These are phyloP conservation scores for Drosophila mimica DNA, from an alignment of 2,888 invertebrate species.

Conservation along the genomic window DNA sequence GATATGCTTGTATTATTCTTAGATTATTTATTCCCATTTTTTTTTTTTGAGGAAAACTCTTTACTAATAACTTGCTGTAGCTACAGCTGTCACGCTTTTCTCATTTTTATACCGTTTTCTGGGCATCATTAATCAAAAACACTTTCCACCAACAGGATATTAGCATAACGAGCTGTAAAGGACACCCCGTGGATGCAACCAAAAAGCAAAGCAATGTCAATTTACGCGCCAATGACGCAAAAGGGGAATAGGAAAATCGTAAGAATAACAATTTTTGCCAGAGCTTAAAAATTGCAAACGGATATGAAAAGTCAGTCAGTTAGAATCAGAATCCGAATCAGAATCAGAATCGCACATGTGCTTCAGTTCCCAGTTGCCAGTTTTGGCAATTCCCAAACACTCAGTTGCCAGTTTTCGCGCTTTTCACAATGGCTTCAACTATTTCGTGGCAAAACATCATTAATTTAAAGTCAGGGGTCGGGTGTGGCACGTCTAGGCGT, in stretches of 20 bases:
- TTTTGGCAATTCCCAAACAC: slow-evolving; percentile 18
- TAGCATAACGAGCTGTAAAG: slow-evolving; percentile 70
- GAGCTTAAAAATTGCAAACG: slow-evolving; percentile 77
- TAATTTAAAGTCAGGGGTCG: slow-evolving; percentile 68
- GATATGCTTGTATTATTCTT: slow-evolving; percentile 25
- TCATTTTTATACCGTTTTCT: slow-evolving; percentile 22
- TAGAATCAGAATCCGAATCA: slow-evolving; percentile 15
- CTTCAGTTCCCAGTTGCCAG: slow-evolving; percentile 71
- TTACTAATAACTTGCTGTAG: slow-evolving; percentile 29
- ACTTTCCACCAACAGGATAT: slow-evolving; percentile 68
- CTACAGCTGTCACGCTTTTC: slow-evolving; percentile 57
- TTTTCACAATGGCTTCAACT: slow-evolving; percentile 52
- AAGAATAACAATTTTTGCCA: slow-evolving; percentile 48
- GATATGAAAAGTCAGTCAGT: slow-evolving; percentile 70
- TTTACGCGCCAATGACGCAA: slow-evolving; percentile 58
- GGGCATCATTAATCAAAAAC: slow-evolving; percentile 81
- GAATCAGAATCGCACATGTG: slow-evolving; percentile 73
- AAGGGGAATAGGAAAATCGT: slow-evolving; percentile 13
- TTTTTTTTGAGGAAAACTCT: slow-evolving; percentile 1
- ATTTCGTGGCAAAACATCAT: slow-evolving; percentile 75
- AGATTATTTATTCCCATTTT: slow-evolving; percentile 9
- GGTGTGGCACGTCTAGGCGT: slow-evolving; percentile 33
- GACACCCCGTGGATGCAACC: slow-evolving; percentile 10
- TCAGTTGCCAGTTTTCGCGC: slow-evolving; percentile 32
- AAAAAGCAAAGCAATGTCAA: slow-evolving; percentile 77